Evolutionary conservation across 2,797 vertebrate genomes (phyloP).

Genomic region (Microcaecilia unicolor): DNA sequence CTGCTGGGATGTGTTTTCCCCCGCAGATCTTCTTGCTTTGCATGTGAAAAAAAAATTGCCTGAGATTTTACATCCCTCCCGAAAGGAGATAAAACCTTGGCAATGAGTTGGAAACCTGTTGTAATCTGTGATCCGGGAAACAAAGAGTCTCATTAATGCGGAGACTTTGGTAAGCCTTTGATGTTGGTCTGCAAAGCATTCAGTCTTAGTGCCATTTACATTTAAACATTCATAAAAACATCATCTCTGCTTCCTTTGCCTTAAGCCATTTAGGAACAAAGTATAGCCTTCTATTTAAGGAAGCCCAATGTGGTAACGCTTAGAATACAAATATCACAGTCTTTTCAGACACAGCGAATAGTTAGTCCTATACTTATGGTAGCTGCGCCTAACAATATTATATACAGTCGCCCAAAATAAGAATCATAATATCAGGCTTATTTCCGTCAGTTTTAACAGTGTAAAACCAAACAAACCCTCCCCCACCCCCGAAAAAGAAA

Average conservation of each 20-base stretch:
- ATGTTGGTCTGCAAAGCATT: conserved; percentile 85
- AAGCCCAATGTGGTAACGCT: conserved; percentile 58
- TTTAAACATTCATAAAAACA: conserved; percentile 59
- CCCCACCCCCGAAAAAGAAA: no score
- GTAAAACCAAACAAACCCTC: no score
- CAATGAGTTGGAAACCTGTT: conserved; percentile 74
- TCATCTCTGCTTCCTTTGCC: conserved; percentile 65
- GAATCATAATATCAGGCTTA: conserved; percentile 29
- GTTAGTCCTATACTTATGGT: conserved; percentile 45
- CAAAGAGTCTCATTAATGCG: conserved; percentile 93
- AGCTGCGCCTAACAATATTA: conserved; percentile 33
- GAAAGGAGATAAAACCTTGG: conserved; percentile 60
- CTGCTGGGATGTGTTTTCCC: no score
- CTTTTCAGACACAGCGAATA: conserved; percentile 48
- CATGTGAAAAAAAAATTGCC: conserved; percentile 44
- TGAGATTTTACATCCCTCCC: conserved; percentile 63
- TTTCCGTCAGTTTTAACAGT: conserved; percentile 30
- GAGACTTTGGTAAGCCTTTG: conserved; percentile 81
- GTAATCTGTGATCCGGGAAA: conserved; percentile 86
- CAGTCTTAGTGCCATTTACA: conserved; percentile 64
- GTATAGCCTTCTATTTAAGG: conserved; percentile 66
- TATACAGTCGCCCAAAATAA: conserved; percentile 28
- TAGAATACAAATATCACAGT: conserved; percentile 57
- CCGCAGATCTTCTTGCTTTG: conserved; percentile 42
- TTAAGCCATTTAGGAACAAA: conserved; percentile 60